These are phyloP conservation scores for Pelosia muscerda DNA, from an alignment of 2,888 invertebrate genomes.

Conservation along the genomic window DNA sequence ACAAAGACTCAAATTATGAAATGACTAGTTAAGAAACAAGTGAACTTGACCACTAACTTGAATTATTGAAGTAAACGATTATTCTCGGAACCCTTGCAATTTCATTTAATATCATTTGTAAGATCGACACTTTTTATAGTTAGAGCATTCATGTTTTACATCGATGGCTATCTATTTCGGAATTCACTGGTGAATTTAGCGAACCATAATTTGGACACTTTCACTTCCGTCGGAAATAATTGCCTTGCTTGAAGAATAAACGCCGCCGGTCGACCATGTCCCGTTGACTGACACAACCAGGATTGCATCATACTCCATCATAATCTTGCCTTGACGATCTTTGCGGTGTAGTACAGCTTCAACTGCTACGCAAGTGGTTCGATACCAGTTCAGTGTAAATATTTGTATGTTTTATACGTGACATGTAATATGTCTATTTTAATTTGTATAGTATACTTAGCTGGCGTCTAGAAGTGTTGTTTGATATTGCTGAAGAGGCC, in stretches of 20 bases:
- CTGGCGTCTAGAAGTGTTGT: too few relatives aligned
- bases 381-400: neutral
- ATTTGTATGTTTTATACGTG: neutral
- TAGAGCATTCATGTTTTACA: neutral
- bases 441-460: too few relatives aligned
- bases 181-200: conserved; percentile 25
- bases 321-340: neutral
- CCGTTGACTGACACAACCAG: conserved; percentile 31
- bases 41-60: too few relatives aligned
- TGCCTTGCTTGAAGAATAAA: conserved; percentile 36
- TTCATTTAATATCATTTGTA: neutral
- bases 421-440: too few relatives aligned
- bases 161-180: conserved; percentile 23
- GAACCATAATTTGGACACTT: conserved; percentile 43
- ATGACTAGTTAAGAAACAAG: too few relatives aligned
- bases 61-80: too few relatives aligned
- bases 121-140: neutral
- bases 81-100: too few relatives aligned
- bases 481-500: too few relatives aligned
- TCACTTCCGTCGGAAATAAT: conserved; percentile 46
- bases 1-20: too few relatives aligned
- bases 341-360: neutral
- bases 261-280: conserved; percentile 36
- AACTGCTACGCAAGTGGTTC: neutral
- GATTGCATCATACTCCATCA: conserved; percentile 19